Base-by-base conservation (phyloP, 2,113 vertebrate genomes). In the Podarcis cretensis region DNA sequence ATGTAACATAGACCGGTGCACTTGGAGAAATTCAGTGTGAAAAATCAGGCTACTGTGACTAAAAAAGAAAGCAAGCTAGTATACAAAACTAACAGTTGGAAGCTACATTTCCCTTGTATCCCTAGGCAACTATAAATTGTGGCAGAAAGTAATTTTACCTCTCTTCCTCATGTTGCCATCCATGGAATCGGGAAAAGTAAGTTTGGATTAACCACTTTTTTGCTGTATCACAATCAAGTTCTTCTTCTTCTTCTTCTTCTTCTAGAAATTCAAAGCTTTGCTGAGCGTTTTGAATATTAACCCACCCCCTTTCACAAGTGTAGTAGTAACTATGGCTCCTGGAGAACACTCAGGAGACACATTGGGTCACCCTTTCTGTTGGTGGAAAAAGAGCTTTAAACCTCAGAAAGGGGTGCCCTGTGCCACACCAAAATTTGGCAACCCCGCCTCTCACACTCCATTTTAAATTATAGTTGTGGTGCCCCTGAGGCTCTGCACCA, bases 1-100 rank as follows among this genome's bases (percentile, higher is more conserved):
- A 63, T 87, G 77, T 57, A 91, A 91, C 83, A 40, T 54, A 43
- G 43, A 13, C 32, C 91, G 89, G 65, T 75, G 90, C 54, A 43
- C 54, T 92, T 77, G 90, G 76, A 71, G 69, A 89, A 84, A 75
- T 23, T 63, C 30, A 32, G 4, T 43, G 37, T 63, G 87, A 94
- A 73, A 73, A 32, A 73, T 73, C 68, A 73, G 94, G 37, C 40
- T 8, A 77, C 20, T 40, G 14, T 27, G 12, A 40, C 23, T 32
- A 40, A 73, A 76, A 40, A 25, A 65, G 63, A 7, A 18, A 76
- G 57, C 75, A 84, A 54, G 18, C 1, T 23, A 48, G 48, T 54
- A 16, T 74, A 32, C n/a, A 91, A 89, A 18, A 37, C 48, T 87
- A 87, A 3, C 27, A 69, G 23, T 4, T 75, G 63, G 90, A 81